Percentiles rank a stretch among this genome's conserved stretches.
Evolutionary conservation across 2,113 vertebrate genomes (phyloP).

Genomic region (Percopsis transmontana): DNA sequence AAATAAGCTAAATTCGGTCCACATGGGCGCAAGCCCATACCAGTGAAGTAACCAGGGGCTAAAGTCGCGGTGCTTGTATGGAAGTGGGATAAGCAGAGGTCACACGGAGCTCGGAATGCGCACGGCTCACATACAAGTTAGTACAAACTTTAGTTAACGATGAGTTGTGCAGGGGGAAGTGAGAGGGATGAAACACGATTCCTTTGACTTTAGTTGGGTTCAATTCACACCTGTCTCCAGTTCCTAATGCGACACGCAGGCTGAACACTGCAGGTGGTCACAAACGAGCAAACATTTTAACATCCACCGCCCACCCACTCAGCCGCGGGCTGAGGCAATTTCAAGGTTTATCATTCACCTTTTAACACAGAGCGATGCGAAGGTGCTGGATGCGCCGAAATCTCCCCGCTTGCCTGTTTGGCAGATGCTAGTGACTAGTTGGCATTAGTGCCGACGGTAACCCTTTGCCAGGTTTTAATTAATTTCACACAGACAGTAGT

Average conservation of each 20-base stretch:
- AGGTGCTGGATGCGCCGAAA: background rate
- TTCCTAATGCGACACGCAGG: too few relatives aligned
- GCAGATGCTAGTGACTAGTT: conserved; percentile 49
- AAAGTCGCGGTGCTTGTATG: conserved; percentile 64
- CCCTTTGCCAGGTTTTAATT: conserved; percentile 71
- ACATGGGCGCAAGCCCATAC: conserved; percentile 64
- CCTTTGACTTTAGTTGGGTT: background rate
- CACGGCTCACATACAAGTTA: background rate
- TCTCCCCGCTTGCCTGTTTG: conserved; percentile 29
- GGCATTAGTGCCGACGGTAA: conserved; percentile 62
- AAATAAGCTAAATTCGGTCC: conserved; percentile 73
- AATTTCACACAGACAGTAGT: conserved; percentile 73
- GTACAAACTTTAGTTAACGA: background rate
- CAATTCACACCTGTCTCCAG: too few relatives aligned
- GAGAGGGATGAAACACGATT: background rate
- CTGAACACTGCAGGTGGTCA: background rate
- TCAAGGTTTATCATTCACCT: conserved; percentile 14
- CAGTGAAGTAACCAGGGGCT: conserved; percentile 65
- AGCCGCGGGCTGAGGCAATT: background rate
- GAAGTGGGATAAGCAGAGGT: conserved; percentile 12
- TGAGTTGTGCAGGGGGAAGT: conserved; percentile 1
- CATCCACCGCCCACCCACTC: background rate
- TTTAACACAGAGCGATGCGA: background rate
- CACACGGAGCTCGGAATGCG: background rate
- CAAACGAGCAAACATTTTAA: background rate